Evolutionary conservation across 2,888 invertebrate genomes (phyloP).

Genomic region (Griposia aprilina): DNA sequence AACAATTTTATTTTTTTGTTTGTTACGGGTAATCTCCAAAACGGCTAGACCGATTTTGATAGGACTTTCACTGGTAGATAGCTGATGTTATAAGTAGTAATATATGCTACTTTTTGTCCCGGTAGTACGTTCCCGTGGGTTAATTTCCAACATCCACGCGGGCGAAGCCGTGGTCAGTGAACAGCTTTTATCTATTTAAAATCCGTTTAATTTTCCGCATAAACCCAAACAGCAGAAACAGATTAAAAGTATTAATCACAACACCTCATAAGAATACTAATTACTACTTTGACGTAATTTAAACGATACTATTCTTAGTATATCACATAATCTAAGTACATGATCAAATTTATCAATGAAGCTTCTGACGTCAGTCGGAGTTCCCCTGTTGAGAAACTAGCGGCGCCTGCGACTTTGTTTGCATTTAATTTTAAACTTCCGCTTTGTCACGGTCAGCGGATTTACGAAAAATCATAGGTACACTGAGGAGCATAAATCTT

Average conservation of each 20-base stretch:
- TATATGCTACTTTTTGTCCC: too few species aligned
- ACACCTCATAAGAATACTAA: slow-evolving; percentile 5
- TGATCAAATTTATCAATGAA: slow-evolving; percentile 51
- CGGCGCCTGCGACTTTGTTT: not conserved
- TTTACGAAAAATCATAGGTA: not conserved
- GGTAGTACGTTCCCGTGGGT: too few species aligned
- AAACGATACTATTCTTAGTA: slow-evolving; percentile 39
- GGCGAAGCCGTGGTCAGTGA: not conserved
- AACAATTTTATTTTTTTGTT: too few species aligned
- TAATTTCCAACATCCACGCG: too few species aligned
- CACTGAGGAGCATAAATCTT: too few species aligned
- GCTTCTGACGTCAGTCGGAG: slow-evolving; percentile 37
- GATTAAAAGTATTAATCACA: not conserved
- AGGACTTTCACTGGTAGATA: too few species aligned
- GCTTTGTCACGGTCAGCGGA: not conserved
- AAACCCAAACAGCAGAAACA: not conserved
- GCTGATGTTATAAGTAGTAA: too few species aligned
- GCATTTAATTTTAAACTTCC: not conserved
- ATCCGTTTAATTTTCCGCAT: not conserved
- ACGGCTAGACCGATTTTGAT: too few species aligned
- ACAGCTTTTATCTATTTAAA: not conserved
- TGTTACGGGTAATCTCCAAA: too few species aligned
- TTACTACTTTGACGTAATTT: slow-evolving; percentile 24
- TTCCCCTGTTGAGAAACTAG: slow-evolving; percentile 25
- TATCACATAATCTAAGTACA: slow-evolving; percentile 31